Evolutionary conservation across 30 jellyfish, hydroid and myxozoan genomes (phyloP).

Genomic region (Pelagia noctiluca): DNA sequence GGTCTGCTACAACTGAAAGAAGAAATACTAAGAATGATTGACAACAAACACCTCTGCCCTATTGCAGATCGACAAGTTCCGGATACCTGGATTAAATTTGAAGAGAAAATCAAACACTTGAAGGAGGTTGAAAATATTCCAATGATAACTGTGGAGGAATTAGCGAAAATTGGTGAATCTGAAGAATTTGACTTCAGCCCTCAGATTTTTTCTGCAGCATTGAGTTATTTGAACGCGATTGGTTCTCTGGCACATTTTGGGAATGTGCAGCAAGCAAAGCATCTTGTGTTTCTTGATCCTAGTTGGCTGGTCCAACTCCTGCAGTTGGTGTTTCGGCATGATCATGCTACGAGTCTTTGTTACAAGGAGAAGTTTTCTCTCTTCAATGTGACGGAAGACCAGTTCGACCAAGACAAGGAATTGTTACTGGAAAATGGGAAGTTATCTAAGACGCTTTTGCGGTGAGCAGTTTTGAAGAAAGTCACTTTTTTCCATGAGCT

Average conservation of each 20-base stretch:
- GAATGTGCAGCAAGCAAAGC: constrained; percentile 12
- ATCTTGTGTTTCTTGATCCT: constrained; percentile 73
- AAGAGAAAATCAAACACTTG: constrained; percentile 46
- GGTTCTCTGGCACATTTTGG: constrained; percentile 68
- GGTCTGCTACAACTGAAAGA: constrained; percentile 57
- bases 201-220: constrained; percentile 46
- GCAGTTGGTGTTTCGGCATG: constrained; percentile 74
- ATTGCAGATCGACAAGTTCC: constrained; percentile 71
- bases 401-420: constrained; percentile 63
- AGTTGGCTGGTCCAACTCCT: constrained; percentile 66
- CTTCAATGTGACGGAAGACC: constrained; percentile 24
- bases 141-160: constrained; percentile 39
- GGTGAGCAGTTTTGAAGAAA: constrained; percentile 35
- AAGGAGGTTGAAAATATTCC: constrained; percentile 34
- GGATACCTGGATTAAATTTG: constrained; percentile 70
- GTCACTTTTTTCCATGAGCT: not conserved
- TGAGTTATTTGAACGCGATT: constrained; percentile 72
- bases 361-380: constrained; percentile 22
- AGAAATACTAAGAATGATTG: constrained; percentile 76
- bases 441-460: constrained; percentile 49
- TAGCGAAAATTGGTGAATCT: not conserved
- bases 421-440: constrained; percentile 43
- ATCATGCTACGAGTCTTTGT: constrained; percentile 27
- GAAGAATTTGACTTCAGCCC: constrained; percentile 8
- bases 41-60: constrained; percentile 65